These are phyloP conservation scores for Apodemia zela DNA, from an alignment of 2,888 invertebrate genomes.

Conservation along the genomic window DNA sequence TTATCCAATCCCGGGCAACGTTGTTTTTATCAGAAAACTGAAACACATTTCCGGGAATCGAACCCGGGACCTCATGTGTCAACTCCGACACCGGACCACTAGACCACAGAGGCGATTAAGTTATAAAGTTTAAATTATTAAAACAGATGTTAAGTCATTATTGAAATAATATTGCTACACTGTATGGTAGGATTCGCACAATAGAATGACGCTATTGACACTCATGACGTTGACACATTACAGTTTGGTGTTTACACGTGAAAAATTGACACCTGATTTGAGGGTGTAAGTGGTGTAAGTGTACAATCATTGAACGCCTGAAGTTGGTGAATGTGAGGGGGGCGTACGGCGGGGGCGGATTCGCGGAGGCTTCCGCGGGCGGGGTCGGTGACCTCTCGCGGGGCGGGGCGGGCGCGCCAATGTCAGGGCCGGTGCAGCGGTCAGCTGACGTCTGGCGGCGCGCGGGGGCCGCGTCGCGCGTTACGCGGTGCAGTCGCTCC, in stretches of 20 bases:
- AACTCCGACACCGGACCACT: too few relatives aligned
- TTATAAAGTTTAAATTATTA: too few relatives aligned
- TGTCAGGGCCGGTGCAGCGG: slow-evolving; percentile 63
- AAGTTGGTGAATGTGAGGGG: slow-evolving; percentile 37
- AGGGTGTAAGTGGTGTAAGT: slow-evolving; percentile 31
- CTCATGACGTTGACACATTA: background rate
- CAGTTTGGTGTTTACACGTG: background rate
- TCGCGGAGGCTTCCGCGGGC: slow-evolving; percentile 76
- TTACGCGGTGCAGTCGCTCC: slow-evolving; percentile 58
- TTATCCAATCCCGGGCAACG: too few relatives aligned
- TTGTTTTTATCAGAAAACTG: too few relatives aligned
- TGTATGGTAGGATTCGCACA: too few relatives aligned
- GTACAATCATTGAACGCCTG: slow-evolving; percentile 55
- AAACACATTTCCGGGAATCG: too few relatives aligned
- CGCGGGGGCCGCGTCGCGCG: slow-evolving; percentile 68
- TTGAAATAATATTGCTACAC: too few relatives aligned
- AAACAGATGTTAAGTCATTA: too few relatives aligned
- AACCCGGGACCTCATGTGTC: too few relatives aligned
- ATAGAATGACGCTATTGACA: background rate
- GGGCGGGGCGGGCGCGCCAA: slow-evolving; percentile 72
- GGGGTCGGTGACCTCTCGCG: slow-evolving; percentile 71
- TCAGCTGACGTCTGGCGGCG: slow-evolving; percentile 79
- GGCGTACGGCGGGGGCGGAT: slow-evolving; percentile 47
- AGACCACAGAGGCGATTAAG: too few relatives aligned
- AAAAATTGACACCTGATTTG: slow-evolving; percentile 9